These are phyloP conservation scores for Eulimnadia texana DNA, from an alignment of 1,140 invertebrate species.

Conservation along the genomic window DNA sequence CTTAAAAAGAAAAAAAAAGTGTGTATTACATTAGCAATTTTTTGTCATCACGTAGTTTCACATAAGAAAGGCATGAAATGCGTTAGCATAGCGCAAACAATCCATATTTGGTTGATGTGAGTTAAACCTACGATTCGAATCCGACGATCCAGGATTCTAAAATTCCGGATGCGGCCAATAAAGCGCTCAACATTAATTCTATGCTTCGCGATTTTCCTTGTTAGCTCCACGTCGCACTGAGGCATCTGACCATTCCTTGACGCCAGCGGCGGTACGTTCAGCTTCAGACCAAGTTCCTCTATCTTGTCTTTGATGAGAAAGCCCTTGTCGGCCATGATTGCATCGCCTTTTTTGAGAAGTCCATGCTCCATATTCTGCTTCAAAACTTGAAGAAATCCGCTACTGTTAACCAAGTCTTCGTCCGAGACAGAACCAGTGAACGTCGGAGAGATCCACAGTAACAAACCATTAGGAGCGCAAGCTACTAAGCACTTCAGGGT, in stretches of 20 bases:
- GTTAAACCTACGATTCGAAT: too few relatives aligned
- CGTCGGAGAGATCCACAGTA: neutral
- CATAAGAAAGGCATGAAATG: too few relatives aligned
- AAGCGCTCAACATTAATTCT: neutral
- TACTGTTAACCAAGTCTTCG: neutral
- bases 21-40: too few relatives aligned
- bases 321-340: neutral
- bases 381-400: neutral
- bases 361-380: neutral
- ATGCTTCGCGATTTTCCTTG: neutral
- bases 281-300: neutral
- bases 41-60: too few relatives aligned
- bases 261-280: neutral
- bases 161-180: too few relatives aligned
- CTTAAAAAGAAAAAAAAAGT: too few relatives aligned
- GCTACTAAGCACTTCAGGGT: neutral
- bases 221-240: neutral
- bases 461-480: neutral
- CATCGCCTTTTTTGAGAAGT: neutral
- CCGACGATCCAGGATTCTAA: too few relatives aligned
- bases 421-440: neutral
- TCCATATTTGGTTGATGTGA: too few relatives aligned
- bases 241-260: neutral
- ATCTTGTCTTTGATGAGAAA: neutral
- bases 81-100: too few relatives aligned